A percentile compares a stretch with the other conserved stretches of the same genome.
Evolutionary conservation across 2,888 invertebrate species (phyloP).

Genomic region (Empis livida): DNA sequence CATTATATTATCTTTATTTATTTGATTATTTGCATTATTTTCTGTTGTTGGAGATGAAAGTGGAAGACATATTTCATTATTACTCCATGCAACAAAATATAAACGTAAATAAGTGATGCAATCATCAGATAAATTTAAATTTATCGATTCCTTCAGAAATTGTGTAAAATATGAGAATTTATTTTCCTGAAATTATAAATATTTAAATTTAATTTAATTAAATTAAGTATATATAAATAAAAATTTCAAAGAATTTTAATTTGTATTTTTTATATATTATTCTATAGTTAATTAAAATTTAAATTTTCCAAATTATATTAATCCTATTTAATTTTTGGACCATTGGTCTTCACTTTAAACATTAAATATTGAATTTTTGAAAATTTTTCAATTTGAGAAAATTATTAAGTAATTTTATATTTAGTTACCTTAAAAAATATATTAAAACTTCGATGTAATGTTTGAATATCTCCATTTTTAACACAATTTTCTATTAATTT

Average conservation of each 20-base stretch:
- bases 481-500: slow-evolving; percentile 30
- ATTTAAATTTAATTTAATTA: slow-evolving; percentile 1
- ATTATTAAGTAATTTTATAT: too few species aligned
- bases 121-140: slow-evolving; percentile 38
- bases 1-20: slow-evolving; percentile 40
- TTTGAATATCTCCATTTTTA: slow-evolving; percentile 42
- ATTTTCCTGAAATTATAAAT: slow-evolving; percentile 42
- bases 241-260: too few species aligned
- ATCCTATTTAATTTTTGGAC: too few species aligned
- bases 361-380: too few species aligned
- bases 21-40: slow-evolving; percentile 18
- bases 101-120: slow-evolving; percentile 33
- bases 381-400: too few species aligned
- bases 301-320: too few species aligned
- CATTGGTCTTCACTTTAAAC: too few species aligned
- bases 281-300: too few species aligned
- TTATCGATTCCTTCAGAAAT: slow-evolving; percentile 43
- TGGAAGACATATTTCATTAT: slow-evolving; percentile 26
- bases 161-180: slow-evolving; percentile 45
- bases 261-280: too few species aligned
- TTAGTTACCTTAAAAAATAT: slow-evolving; percentile 57
- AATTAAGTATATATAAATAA: too few species aligned
- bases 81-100: slow-evolving; percentile 28
- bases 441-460: slow-evolving; percentile 49
- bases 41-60: slow-evolving; percentile 12